A percentile compares a stretch with the other conserved stretches of the same genome.
Conservation (phyloP, 2,888 invertebrate species). For the Saturnia pavonia region DNA sequence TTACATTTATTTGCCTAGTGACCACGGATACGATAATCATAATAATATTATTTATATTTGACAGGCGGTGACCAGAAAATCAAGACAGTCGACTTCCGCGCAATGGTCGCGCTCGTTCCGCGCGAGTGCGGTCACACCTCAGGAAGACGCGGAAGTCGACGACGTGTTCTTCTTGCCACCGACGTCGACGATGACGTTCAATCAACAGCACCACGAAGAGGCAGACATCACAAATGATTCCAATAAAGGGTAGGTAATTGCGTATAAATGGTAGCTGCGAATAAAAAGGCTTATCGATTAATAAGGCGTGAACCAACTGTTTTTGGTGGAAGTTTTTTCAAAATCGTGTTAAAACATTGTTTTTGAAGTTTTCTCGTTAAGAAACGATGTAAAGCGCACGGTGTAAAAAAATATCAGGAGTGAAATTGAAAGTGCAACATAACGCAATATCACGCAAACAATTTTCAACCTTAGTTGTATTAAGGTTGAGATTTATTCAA, state of each 20-base stretch:
- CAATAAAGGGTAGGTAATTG: conserved; percentile 73
- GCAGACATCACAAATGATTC: conserved; percentile 63
- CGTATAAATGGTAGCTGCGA: neutral
- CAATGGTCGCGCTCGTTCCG: conserved; percentile 89
- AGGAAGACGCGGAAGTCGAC: conserved; percentile 66
- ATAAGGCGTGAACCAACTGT: neutral
- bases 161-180: conserved; percentile 71
- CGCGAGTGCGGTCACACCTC: conserved; percentile 71
- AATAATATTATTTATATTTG: conserved; percentile 10
- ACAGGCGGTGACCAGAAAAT: conserved; percentile 82
- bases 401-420: too few species aligned
- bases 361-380: too few species aligned
- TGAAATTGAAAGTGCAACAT: too few species aligned
- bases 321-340: too few species aligned
- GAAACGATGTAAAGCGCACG: too few species aligned
- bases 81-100: conserved; percentile 79
- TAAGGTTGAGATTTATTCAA: too few species aligned
- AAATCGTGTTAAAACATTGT: too few species aligned
- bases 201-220: conserved; percentile 77
- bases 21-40: neutral
- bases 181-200: conserved; percentile 69
- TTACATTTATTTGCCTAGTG: too few species aligned
- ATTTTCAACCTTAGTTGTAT: too few species aligned
- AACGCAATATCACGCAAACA: too few species aligned
- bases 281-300: neutral